Conservation (phyloP, 2,113 vertebrate species). For the Manacus vitellinus region DNA sequence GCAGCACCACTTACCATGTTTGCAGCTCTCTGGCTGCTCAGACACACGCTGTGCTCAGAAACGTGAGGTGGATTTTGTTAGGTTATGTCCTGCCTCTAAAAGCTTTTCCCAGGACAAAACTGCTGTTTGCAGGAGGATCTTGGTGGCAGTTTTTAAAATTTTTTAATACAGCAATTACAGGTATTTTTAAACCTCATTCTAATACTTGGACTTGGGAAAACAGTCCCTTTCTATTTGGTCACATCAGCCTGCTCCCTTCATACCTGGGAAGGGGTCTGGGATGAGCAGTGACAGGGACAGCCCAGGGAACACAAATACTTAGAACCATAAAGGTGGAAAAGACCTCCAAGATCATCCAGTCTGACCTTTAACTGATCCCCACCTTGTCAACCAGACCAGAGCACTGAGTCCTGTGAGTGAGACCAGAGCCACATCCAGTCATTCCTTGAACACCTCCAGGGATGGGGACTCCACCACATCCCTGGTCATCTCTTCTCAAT, state of each 20-base stretch:
- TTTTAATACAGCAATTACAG: neutral
- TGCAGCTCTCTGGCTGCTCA: neutral
- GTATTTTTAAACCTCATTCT: neutral
- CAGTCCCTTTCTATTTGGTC: neutral
- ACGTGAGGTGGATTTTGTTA: neutral
- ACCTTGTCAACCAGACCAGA: neutral
- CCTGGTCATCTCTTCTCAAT: neutral
- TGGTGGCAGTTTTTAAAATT: neutral
- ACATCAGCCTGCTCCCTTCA: neutral
- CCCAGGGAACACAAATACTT: neutral
- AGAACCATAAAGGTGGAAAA: neutral
- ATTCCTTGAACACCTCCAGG: neutral
- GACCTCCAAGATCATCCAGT: neutral
- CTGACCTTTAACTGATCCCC: fast-evolving
- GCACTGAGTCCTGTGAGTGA: neutral
- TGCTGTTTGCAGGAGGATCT: neutral
- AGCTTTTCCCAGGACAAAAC: neutral
- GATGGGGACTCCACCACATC: neutral
- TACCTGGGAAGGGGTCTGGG: neutral
- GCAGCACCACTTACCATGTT: neutral
- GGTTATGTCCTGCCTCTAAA: neutral
- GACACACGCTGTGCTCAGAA: neutral
- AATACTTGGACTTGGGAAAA: neutral
- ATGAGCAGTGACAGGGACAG: neutral
- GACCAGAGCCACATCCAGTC: neutral